Base-by-base conservation (phyloP, 2,797 vertebrate species). In the Typhlichthys subterraneus region DNA sequence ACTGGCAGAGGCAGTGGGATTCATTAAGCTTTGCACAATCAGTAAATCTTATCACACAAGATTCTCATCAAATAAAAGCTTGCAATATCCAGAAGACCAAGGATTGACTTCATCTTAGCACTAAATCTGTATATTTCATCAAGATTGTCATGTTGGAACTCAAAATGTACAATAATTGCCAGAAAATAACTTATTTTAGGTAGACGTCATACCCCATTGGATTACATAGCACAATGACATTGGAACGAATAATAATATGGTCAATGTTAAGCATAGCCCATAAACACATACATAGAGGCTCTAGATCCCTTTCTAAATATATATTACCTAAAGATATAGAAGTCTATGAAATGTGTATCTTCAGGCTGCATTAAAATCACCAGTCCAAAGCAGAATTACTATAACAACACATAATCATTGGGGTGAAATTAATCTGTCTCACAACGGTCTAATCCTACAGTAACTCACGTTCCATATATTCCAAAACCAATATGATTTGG, bases 21-120 rank as follows among this genome's bases (percentile, higher is more conserved):
- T 90, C 87, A 89, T 88, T 90, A 89, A 88, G 85, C 82, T 79
- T 77, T 81, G 80, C 75, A 73, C 82, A 90, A 89, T 89, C 87
- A 77, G 70, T 73, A 73, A 80, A 87, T 89, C 87, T 88, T 82
- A 88, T 90, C 86, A 63, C 23, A 57, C 23, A 14, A 83, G 65
- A 81, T 84, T 82, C 65, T 73, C 82, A 88, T 88, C 83, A 85
- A 88, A 88, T 87, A 85, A 86, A 88, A 81, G 85, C 82, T 84
- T 73, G 83, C 87, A 89, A 87, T 82, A 88, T 85, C 77, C 81
- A 84, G 82, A 71, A 84, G 82, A 85, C 79, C 81, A 79, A 79
- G 80, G 80, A 17, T 17, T 17, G 17, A 82, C 77, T 80, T 29
- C 31, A 45, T 42, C 72, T 76, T 17, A 61, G 64, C 70, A 74